Base-by-base conservation (phyloP, 2,113 vertebrate species). In the Chionis minor region DNA sequence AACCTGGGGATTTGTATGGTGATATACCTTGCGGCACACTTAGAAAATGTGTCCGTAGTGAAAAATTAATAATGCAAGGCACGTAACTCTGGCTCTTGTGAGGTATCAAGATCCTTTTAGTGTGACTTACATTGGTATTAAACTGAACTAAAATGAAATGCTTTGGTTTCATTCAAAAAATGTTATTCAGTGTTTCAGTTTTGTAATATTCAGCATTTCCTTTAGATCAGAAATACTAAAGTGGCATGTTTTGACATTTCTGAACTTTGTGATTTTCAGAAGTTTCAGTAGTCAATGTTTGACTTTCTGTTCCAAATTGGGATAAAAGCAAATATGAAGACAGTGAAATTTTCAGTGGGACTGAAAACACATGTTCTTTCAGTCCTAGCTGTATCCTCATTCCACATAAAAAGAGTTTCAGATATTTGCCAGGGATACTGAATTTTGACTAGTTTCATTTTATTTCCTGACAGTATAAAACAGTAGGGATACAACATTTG, bases 281-380 rank as follows among this genome's bases (percentile, higher is more conserved):
- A 89, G 70, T 97, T 96, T 97, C 84, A 95, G 93, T 90, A 96
- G 96, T 93, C 78, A 79, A 0, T 87, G 70, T 94, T 95, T 95
- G 80, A 87, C 49, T 92, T 94, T 85, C 84, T 95, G 56, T 81
- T 97, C 92, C 58, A 91, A 77, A 79, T 66, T 85, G 91, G 73
- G 92, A 97, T 96, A 81, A 97, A 95, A 97, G 94, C 73, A 94
- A 91, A 91, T 79, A 91, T n/a, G 88, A 96, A 94, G 83, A 94
- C 83, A 91, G 70, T 82, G 81, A 94, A 91, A 96, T 95, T 96
- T 97, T 96, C 97, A 87, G 83, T 73, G 91, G 91, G 86, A 94
- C 94, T 95, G 86, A 89, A 97, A 96, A 94, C 94, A 96, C 81
- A 94, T 97, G 94, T 96, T 94, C 83, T 85, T 90, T 81, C 83